Conservation (phyloP, 2,797 vertebrate species). For the Anniella stebbinsi region DNA sequence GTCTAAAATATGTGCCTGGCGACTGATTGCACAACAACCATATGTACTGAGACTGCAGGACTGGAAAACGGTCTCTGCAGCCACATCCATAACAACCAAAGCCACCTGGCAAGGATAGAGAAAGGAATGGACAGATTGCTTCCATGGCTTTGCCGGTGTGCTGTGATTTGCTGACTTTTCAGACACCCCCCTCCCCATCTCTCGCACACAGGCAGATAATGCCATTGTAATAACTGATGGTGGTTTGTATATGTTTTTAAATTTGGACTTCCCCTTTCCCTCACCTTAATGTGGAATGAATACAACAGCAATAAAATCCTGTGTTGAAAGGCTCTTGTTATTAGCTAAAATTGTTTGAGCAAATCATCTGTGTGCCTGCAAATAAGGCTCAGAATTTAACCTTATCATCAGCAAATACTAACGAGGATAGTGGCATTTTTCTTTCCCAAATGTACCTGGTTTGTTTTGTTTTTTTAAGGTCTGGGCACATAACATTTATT, state of each 20-base stretch:
- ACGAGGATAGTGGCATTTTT: rapidly evolving
- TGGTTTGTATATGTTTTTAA: rapidly evolving
- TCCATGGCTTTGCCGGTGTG: constrained; percentile 31
- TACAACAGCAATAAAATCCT: neutral
- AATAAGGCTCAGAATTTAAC: neutral
- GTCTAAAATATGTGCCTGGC: constrained; percentile 20
- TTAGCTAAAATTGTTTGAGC: rapidly evolving
- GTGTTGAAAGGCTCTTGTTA: neutral
- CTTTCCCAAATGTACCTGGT: constrained; percentile 14
- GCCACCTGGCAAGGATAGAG: constrained; percentile 26
- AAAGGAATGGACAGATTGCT: constrained; percentile 53
- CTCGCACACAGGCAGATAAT: neutral
- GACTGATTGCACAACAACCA: constrained; percentile 42
- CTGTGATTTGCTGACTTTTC: constrained; percentile 52
- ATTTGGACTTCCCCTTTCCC: neutral
- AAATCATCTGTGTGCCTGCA: neutral
- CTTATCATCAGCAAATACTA: constrained; percentile 20
- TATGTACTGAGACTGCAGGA: rapidly evolving
- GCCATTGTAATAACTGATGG: neutral
- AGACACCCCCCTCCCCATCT: neutral
- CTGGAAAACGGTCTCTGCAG: constrained; percentile 29
- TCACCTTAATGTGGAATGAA: rapidly evolving
- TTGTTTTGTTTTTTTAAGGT: neutral
- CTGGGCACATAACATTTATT: neutral
- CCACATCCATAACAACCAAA: constrained; percentile 33